Evolutionary conservation across 2,113 vertebrate genomes (phyloP).

Genomic region (Clarias batrachus): DNA sequence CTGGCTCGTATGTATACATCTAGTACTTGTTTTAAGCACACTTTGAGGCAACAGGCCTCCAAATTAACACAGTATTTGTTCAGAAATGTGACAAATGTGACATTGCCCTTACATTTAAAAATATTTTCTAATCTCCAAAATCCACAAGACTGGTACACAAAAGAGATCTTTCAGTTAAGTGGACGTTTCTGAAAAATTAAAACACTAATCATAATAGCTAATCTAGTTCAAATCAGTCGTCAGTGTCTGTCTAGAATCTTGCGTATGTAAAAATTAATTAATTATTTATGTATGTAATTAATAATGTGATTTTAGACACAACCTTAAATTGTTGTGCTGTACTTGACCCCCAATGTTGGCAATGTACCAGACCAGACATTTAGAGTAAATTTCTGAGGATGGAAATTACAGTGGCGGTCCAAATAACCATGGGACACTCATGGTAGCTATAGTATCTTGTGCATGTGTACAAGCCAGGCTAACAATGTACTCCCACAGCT

Average conservation of each 20-base stretch:
- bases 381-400: too few relatives aligned
- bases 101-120: not conserved
- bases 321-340: too few relatives aligned
- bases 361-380: too few relatives aligned
- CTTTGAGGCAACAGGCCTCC: too few relatives aligned
- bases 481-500: not conserved
- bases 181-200: not conserved
- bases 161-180: not conserved
- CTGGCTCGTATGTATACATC: too few relatives aligned
- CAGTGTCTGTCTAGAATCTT: not conserved
- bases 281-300: too few relatives aligned
- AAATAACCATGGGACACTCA: not conserved
- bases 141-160: not conserved
- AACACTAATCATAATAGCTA: not conserved
- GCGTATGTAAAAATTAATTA: not conserved
- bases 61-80: too few relatives aligned
- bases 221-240: not conserved
- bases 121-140: not conserved
- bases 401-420: not conserved
- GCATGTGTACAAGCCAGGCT: not conserved
- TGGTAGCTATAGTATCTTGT: not conserved
- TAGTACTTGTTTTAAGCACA: too few relatives aligned
- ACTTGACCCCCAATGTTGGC: too few relatives aligned
- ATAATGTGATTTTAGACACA: too few relatives aligned
- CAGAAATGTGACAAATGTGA: not conserved